Evolutionary conservation across 2,797 vertebrate genomes (phyloP), one percentile per base, ranked within the genome.

Genomic region (Micropoecilia bifurca): DNA sequence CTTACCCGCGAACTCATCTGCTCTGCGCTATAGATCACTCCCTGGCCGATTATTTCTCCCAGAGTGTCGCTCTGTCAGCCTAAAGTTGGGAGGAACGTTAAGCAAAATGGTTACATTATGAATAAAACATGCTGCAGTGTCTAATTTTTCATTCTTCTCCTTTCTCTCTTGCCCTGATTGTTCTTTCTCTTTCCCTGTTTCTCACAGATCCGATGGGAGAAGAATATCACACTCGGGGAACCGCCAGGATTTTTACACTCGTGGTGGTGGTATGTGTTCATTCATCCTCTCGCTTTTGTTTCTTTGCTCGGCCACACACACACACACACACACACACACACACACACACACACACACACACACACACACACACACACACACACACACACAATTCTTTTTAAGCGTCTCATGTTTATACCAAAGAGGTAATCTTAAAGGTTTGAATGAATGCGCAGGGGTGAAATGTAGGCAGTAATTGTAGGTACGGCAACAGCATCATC

Each of bases 231-330:
- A 1, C 94, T 98, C 84, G 97, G 87, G 89, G 97, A 98, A 90
- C 97, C 97, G 80, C 97, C 97, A 0, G 97, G 97, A 90, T 98
- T 98, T 95, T 95, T 98, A 93, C 97, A 97, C 90, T 97, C 97
- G 80, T 98, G 97, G 97, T 98, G 97, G 97, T 98, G 97, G 97
- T 98, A 95, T 83, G 97, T 94, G 93, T 83, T 81, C 30, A 14
- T 61, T 79, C 25, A 63, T 80, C 33, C 18, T 63, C 47, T 79
- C 1, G 74, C 45, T 75, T 68, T 83, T 9, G 74, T 71, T 63
- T 48, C 71, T 33, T 50, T 43, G 57, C 69, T 81, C 78, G 80
- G 69, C 75, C 78, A 74, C 81, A 86, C 81, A 73, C 68, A 66
- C 68, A 53, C 48, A 8, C 71, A 41, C 39, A 41, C 39, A 0